Conservation (phyloP, 2,113 vertebrate genomes). For the Leucoraja erinaceus region DNA sequence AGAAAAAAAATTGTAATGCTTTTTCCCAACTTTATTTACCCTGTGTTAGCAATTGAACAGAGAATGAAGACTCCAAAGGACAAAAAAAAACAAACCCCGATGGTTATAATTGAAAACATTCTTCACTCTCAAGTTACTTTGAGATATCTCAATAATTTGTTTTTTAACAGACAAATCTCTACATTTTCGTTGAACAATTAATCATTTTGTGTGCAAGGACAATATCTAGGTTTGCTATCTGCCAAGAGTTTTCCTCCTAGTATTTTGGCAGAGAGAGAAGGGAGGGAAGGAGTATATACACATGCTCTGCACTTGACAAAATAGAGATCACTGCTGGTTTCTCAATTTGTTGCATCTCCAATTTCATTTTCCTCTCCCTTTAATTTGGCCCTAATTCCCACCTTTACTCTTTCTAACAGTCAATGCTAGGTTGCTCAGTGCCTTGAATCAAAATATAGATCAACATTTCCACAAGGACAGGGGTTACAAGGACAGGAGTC, state of each 20-base stretch:
- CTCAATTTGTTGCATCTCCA: not conserved
- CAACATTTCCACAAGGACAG: not conserved
- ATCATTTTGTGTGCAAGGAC: not conserved
- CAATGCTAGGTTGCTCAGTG: not conserved
- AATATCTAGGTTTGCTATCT: not conserved
- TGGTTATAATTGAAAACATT: constrained; percentile 32
- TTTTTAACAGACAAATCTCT: not conserved
- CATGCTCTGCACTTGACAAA: not conserved
- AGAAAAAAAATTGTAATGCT: constrained; percentile 1
- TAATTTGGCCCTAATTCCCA: not conserved
- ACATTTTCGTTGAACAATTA: constrained; percentile 6
- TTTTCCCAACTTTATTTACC: not conserved
- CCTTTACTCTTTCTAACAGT: not conserved
- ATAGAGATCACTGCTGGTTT: not conserved
- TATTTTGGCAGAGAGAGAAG: not conserved
- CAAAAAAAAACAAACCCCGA: not conserved
- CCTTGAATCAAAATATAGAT: not conserved
- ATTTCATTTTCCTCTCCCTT: not conserved
- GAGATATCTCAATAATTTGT: constrained; percentile 6
- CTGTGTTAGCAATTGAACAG: not conserved
- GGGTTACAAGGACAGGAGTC: not conserved
- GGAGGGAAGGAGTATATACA: not conserved
- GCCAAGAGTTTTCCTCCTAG: constrained; percentile 12
- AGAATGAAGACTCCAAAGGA: not conserved
- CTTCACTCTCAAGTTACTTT: constrained; percentile 19